phyloP scores from a whole-genome alignment of 1,140 invertebrate genomes.

The Drosophila rhopaloa region DNA sequence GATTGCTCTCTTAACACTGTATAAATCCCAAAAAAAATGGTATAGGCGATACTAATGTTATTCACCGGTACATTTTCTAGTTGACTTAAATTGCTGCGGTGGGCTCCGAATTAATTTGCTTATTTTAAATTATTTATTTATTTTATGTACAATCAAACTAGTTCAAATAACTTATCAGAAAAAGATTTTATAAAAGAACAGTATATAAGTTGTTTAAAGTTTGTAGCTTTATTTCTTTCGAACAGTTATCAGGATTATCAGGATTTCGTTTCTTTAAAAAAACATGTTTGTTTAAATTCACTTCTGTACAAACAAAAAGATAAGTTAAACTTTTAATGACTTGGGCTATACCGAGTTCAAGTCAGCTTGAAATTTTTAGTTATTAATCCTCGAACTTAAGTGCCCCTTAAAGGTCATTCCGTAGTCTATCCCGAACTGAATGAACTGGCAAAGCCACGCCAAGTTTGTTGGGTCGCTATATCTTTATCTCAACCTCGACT shows the following conservation, averaged over 20 bases:
- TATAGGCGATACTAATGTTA: too few relatives aligned
- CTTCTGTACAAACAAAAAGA: background rate
- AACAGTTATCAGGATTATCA: background rate
- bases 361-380: background rate
- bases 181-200: constrained; percentile 2
- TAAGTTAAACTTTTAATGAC: background rate
- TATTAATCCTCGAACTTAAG: background rate
- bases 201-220: constrained; percentile 5
- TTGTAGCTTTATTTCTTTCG: constrained; percentile 14
- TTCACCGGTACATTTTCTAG: too few relatives aligned
- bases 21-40: too few relatives aligned
- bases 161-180: constrained; percentile 13
- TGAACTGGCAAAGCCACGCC: constrained; percentile 17
- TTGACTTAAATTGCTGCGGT: too few relatives aligned
- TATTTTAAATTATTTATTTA: constrained; percentile 10
- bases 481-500: constrained; percentile 41
- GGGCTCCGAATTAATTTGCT: too few relatives aligned
- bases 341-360: background rate
- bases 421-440: constrained; percentile 18
- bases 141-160: constrained; percentile 7
- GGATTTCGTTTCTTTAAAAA: background rate
- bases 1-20: too few relatives aligned
- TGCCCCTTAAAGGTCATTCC: constrained; percentile 31
- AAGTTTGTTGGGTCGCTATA: constrained; percentile 5
- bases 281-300: background rate